A percentile compares a stretch with the other conserved stretches of the same genome.
Conservation (phyloP, 2,888 invertebrate genomes). For the Hydraecia micacea region DNA sequence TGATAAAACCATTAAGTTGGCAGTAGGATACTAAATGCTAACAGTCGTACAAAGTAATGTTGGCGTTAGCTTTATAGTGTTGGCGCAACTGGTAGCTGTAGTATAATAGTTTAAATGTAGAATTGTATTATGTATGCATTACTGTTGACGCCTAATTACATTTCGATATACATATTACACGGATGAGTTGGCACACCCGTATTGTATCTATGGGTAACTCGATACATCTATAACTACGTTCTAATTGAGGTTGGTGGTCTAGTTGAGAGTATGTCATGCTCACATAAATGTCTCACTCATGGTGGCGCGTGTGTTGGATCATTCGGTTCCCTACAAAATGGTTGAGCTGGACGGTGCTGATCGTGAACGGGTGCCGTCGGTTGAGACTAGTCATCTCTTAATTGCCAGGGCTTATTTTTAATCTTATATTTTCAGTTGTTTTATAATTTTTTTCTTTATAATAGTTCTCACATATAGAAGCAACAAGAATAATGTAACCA, state of each 20-base stretch:
- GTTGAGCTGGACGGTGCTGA: too few species aligned
- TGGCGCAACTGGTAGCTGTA: constrained; percentile 47
- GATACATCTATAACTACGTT: background rate
- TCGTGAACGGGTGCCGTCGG: too few species aligned
- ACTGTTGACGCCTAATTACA: constrained; percentile 31
- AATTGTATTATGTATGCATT: constrained; percentile 10
- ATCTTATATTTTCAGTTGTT: too few species aligned
- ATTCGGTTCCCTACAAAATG: too few species aligned
- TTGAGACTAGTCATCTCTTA: too few species aligned
- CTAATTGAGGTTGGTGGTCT: background rate
- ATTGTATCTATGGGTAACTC: background rate
- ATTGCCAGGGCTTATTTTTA: too few species aligned
- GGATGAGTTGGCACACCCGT: constrained; percentile 12
- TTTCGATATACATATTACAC: constrained; percentile 13
- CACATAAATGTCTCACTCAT: too few species aligned
- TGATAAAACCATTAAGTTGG: constrained; percentile 49
- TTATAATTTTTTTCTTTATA: too few species aligned
- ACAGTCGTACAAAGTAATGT: constrained; percentile 39
- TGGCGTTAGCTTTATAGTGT: constrained; percentile 31
- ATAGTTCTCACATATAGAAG: too few species aligned
- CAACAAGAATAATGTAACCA: too few species aligned
- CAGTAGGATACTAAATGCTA: constrained; percentile 25
- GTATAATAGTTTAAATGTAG: constrained; percentile 23
- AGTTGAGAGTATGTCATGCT: background rate
- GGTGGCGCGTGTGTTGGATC: too few species aligned